phyloP scores from a whole-genome alignment of 1,140 invertebrate genomes.

The Pantala flavescens region DNA sequence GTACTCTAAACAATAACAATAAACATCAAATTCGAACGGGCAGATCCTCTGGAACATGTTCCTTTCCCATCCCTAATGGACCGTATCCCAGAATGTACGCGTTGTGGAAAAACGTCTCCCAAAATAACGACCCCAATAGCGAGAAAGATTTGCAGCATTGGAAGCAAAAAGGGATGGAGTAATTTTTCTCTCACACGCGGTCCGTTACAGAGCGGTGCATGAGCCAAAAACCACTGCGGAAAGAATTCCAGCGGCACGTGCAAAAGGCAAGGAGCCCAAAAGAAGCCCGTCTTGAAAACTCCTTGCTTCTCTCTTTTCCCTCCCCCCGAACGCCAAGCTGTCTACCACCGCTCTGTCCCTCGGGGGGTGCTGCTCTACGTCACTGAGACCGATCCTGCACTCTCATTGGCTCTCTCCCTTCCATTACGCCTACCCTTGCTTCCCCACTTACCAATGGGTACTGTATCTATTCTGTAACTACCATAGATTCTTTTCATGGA shows the following conservation, averaged over 20 bases:
- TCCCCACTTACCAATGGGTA: too few relatives aligned
- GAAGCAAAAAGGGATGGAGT: background rate
- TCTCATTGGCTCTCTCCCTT: background rate
- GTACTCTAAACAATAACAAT: too few relatives aligned
- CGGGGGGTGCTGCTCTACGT: background rate
- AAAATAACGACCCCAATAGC: background rate
- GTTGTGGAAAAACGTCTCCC: background rate
- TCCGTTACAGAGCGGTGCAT: background rate
- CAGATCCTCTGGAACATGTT: too few relatives aligned
- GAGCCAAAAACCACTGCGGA: background rate
- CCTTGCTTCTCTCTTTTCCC: background rate
- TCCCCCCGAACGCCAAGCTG: background rate
- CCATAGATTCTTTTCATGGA: too few relatives aligned
- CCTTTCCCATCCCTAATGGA: background rate
- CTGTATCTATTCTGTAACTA: too few relatives aligned
- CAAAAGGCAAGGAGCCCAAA: background rate
- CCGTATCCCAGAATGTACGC: background rate
- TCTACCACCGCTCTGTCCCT: background rate
- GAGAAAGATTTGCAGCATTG: background rate
- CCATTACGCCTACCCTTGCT: too few relatives aligned
- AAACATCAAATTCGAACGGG: too few relatives aligned
- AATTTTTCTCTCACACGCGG: background rate
- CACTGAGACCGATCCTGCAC: background rate
- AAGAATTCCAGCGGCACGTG: background rate
- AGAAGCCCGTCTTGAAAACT: background rate